A percentile compares a stretch with the other conserved stretches of the same genome.
These are phyloP conservation scores for Dendrocincla tyrannina DNA, from an alignment of 2,797 vertebrate genomes.

Conservation along the genomic window DNA sequence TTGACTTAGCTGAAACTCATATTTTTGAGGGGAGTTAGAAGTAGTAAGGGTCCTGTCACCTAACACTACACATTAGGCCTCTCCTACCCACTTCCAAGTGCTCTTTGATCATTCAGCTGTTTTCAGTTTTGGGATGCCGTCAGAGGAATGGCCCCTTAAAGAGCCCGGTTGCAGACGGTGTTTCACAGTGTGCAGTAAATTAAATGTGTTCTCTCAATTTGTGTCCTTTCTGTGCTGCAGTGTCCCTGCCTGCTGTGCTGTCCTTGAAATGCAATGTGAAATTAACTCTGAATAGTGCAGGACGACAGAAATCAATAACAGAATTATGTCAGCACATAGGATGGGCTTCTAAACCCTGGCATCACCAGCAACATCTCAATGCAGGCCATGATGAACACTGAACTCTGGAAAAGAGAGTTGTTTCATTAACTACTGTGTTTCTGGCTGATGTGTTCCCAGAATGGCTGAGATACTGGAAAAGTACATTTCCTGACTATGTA, in stretches of 20 bases:
- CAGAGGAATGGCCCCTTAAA: not conserved
- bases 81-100: not conserved
- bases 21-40: not conserved
- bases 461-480: constrained; percentile 10
- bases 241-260: not conserved
- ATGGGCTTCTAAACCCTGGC: not conserved
- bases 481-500: constrained; percentile 23
- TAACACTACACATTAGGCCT: not conserved
- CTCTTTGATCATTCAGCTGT: not conserved
- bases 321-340: constrained; percentile 5
- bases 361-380: not conserved
- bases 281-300: constrained; percentile 18
- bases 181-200: not conserved
- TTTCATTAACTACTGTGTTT: not conserved
- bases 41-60: not conserved
- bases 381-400: not conserved
- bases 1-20: not conserved
- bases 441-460: not conserved
- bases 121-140: not conserved
- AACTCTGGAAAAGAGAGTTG: not conserved
- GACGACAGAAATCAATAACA: constrained; percentile 42
- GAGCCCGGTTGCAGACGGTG: not conserved
- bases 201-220: not conserved
- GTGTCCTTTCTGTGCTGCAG: not conserved
- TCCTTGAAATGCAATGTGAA: constrained; percentile 47